Percentiles rank a stretch among this genome's conserved stretches.
Evolutionary conservation across 2,113 vertebrate genomes (phyloP).

Genomic region (Malurus alboscapulatus): DNA sequence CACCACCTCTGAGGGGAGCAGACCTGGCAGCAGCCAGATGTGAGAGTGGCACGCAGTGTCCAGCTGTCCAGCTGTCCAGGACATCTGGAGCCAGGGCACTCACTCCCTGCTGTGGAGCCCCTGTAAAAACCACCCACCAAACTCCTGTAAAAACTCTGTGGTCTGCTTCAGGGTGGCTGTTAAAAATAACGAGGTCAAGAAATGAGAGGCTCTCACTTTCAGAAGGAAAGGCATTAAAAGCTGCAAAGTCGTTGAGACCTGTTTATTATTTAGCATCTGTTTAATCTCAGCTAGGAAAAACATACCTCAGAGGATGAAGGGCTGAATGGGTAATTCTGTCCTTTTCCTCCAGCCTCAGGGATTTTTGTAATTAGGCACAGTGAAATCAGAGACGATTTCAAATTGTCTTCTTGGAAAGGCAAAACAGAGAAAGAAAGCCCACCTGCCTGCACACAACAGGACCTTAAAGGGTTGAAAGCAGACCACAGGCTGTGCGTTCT

Average conservation of each 20-base stretch:
- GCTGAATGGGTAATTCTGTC: not conserved
- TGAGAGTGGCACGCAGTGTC: rapidly evolving
- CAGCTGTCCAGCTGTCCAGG: not conserved
- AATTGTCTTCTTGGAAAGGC: not conserved
- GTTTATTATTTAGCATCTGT: not conserved
- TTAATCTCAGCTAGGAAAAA: not conserved
- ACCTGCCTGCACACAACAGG: not conserved
- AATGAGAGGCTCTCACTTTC: not conserved
- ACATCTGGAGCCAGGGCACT: not conserved
- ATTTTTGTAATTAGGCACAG: not conserved
- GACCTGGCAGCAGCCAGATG: not conserved
- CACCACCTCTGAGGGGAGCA: not conserved
- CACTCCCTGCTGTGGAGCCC: not conserved
- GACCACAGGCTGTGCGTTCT: not conserved
- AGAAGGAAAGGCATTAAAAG: not conserved
- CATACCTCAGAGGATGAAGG: not conserved
- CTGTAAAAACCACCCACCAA: not conserved
- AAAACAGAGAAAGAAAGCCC: not conserved
- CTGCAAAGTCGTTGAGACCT: not conserved
- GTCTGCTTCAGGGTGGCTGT: not conserved
- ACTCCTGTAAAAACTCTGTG: not conserved
- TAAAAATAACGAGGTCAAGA: not conserved
- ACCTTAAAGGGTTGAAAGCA: not conserved
- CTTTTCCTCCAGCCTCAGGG: not conserved
- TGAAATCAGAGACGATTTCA: not conserved